Base-by-base conservation (phyloP, 1,140 invertebrate species). In the Drosophila biarmipes region DNA sequence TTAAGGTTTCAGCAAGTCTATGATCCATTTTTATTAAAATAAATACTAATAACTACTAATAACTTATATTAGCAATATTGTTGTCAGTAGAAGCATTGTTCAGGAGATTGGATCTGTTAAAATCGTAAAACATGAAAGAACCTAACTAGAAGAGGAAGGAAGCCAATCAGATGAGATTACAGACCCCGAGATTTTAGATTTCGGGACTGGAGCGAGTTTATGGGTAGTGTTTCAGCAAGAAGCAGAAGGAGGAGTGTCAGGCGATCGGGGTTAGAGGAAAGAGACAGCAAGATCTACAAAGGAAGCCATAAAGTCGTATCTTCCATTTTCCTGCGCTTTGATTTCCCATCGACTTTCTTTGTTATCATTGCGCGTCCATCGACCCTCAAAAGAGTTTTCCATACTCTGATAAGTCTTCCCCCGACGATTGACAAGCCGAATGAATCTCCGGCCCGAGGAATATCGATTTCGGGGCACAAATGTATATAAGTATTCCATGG, bases 361-460 rank as follows among this genome's bases (percentile, higher is more conserved):
- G 63, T 67, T 67, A 67, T 67, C 58, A 67, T 67, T 69, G n/a
- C 63, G 40, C 24, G 66, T 69, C 34, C 62, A 42, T 48, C 63
- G 66, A 68, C 66, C 66, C 62, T 35, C 24, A n/a, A 34, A 67
- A 69, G 24, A 17, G 57, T 66, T 66, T 54, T 45, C 31, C 56
- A 21, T 17, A 15, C 17, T 34, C 54, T 63, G 63, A 67, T 67
- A 67, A 67, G 29, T 67, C 17, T 12, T 15, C 35, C 12, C 6
- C 2, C 62, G 57, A 63, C 34, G 63, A 67, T 64, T 64, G 63
- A 67, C 58, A 40, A n/a, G 45, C 15, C 59, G 14, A 17, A 14
- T 15, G 21, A 35, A 64, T 67, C 45, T 19, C 14, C n/a, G n/a
- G 15, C 45, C 45, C 42, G 42, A 64, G 37, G 35, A 42, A 64